Conservation (phyloP, 1,140 invertebrate genomes). For the Eueides isabella region DNA sequence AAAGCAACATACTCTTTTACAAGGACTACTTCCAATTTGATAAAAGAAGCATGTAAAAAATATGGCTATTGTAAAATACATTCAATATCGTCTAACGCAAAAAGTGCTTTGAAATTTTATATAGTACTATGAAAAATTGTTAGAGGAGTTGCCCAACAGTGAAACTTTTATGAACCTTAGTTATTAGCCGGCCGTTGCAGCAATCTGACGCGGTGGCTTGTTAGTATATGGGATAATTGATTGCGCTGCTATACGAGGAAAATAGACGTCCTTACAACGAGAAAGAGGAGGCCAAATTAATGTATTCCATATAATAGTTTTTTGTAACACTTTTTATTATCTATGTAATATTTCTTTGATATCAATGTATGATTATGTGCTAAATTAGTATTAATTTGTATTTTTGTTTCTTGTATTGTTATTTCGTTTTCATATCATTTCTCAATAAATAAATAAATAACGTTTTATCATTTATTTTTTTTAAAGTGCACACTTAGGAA, state of each 20-base stretch:
- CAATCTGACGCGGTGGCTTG: slow-evolving; percentile 27
- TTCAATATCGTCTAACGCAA: slow-evolving; percentile 8
- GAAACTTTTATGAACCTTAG: slow-evolving; percentile 22
- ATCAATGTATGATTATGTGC: background rate
- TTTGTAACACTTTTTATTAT: background rate
- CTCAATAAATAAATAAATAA: no score
- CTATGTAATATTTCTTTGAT: no score
- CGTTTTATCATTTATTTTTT: no score
- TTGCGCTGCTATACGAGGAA: background rate
- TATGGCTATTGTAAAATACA: slow-evolving; percentile 8
- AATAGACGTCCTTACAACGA: slow-evolving; percentile 1
- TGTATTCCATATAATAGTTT: background rate
- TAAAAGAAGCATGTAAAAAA: slow-evolving; percentile 5
- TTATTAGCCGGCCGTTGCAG: slow-evolving; percentile 17
- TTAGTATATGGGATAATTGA: slow-evolving; percentile 29
- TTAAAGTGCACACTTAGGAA: no score
- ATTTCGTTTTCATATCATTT: no score
- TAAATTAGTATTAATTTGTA: no score
- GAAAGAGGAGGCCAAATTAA: slow-evolving; percentile 8
- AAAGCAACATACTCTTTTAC: background rate
- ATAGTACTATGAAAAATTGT: slow-evolving; percentile 20
- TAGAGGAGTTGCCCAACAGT: slow-evolving; percentile 12
- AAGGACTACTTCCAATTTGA: background rate
- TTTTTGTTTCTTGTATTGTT: no score
- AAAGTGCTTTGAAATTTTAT: background rate